These are phyloP conservation scores for Pinctada fucata DNA, from an alignment of 2,888 invertebrate species.

Conservation along the genomic window DNA sequence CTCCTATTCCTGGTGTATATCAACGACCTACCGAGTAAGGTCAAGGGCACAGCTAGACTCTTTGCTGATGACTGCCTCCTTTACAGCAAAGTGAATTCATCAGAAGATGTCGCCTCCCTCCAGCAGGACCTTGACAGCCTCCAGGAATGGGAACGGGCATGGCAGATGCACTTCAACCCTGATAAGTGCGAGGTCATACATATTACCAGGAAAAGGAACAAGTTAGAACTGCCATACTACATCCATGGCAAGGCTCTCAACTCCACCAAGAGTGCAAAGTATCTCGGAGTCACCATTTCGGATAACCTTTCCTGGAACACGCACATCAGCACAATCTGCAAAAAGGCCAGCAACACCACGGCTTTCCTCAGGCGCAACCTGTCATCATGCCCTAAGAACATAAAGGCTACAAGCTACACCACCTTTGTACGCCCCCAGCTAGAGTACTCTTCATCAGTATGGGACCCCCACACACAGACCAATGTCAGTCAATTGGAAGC, in stretches of 20 bases:
- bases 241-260: slow-evolving; percentile 16
- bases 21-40: slow-evolving; percentile 45
- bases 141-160: slow-evolving; percentile 39
- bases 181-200: slow-evolving; percentile 41
- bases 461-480: slow-evolving; percentile 34
- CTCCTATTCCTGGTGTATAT: slow-evolving; percentile 49
- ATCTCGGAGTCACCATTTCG: slow-evolving; percentile 1
- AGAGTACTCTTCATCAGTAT: slow-evolving; percentile 30
- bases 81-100: slow-evolving; percentile 31
- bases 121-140: slow-evolving; percentile 42
- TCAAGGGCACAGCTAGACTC: slow-evolving; percentile 28
- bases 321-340: slow-evolving; percentile 9
- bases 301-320: slow-evolving; percentile 22
- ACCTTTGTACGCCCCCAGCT: slow-evolving; percentile 35
- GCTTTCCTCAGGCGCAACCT: slow-evolving; percentile 24
- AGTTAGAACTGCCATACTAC: slow-evolving; percentile 5
- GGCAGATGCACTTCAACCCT: slow-evolving; percentile 47
- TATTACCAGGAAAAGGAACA: slow-evolving; percentile 31
- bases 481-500: slow-evolving; percentile 30
- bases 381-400: slow-evolving; percentile 26
- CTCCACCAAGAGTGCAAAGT: background rate
- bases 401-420: slow-evolving; percentile 31
- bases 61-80: slow-evolving; percentile 50
- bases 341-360: slow-evolving; percentile 12
- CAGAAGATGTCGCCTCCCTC: slow-evolving; percentile 20